Evolutionary conservation across 2,113 vertebrate genomes (phyloP).

Genomic region (Ranitomeya imitator): DNA sequence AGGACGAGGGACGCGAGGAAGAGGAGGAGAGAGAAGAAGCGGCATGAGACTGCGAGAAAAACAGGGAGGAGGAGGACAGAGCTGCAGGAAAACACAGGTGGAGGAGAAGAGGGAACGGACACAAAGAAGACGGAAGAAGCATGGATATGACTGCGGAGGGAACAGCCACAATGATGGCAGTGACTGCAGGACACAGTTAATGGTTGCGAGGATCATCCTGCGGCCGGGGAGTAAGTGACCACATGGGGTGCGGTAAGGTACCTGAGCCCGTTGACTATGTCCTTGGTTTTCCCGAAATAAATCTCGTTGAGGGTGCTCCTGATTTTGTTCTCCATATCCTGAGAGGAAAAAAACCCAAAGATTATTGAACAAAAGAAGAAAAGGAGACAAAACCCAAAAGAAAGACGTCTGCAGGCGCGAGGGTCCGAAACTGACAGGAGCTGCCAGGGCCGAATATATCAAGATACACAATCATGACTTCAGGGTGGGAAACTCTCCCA

Average conservation of each 20-base stretch:
- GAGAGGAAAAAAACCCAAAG: not conserved
- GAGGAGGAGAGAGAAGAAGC: not conserved
- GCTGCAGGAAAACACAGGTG: no score
- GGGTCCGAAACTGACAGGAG: not conserved
- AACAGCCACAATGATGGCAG: no score
- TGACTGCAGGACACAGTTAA: no score
- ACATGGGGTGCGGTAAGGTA: slow-evolving; percentile 64
- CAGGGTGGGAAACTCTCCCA: no score
- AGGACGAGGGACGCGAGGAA: not conserved
- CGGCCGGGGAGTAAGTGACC: not conserved
- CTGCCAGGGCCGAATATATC: no score
- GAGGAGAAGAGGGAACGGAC: not conserved
- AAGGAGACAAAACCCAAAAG: not conserved
- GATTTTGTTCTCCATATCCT: slow-evolving; percentile 99
- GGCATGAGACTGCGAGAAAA: no score
- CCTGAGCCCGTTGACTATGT: slow-evolving; percentile 98
- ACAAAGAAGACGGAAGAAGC: no score
- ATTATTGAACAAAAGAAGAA: not conserved
- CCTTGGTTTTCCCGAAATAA: slow-evolving; percentile 99
- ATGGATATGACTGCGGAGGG: no score
- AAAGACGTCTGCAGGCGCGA: not conserved
- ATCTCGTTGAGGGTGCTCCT: slow-evolving; percentile 99
- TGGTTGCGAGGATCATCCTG: not conserved
- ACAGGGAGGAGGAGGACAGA: not conserved
- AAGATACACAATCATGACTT: no score